phyloP scores from a whole-genome alignment of 2,797 vertebrate species.

The Rhodeus uyekii region DNA sequence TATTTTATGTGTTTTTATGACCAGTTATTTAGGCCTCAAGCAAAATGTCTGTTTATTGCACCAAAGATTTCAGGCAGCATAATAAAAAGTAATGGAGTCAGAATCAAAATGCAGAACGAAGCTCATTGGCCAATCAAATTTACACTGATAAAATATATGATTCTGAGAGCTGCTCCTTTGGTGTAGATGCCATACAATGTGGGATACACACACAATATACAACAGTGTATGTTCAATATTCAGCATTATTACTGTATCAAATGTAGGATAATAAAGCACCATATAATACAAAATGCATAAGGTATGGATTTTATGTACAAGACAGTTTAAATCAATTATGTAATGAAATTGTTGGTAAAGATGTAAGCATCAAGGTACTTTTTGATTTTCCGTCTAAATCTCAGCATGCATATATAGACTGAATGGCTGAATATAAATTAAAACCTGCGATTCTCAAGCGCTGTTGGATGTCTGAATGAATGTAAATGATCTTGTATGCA shows the following conservation, averaged over 20 bases:
- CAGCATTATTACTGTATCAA: background rate
- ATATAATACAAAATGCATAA: background rate
- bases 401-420: background rate
- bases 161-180: background rate
- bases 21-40: constrained; percentile 6
- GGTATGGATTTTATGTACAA: background rate
- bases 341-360: background rate
- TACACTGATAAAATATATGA: background rate
- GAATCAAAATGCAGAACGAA: background rate
- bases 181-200: background rate
- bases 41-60: background rate
- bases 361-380: background rate
- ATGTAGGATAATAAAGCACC: background rate
- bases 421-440: background rate
- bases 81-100: background rate
- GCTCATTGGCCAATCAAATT: background rate
- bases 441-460: background rate
- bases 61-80: background rate
- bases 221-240: background rate
- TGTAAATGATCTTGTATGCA: background rate
- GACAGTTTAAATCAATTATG: background rate
- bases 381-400: background rate
- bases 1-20: constrained; percentile 3
- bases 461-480: background rate
- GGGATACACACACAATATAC: background rate